phyloP scores from a whole-genome alignment of 2,113 vertebrate genomes.

The Oryzias javanicus region DNA sequence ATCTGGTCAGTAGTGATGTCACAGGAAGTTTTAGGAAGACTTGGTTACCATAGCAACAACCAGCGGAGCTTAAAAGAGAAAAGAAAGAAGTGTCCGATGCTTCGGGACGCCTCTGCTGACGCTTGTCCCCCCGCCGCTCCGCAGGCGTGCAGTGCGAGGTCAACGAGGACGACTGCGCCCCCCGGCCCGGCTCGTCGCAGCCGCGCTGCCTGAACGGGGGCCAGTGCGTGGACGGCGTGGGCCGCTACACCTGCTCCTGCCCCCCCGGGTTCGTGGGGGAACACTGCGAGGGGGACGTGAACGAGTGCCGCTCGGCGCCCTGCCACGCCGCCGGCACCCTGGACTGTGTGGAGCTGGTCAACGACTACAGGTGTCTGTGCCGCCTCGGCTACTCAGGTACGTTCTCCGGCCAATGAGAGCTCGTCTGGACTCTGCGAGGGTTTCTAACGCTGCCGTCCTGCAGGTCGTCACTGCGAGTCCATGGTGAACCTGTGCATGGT shows the following conservation, averaged over 20 bases:
- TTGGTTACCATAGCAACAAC: no score
- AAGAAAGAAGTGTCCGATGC: no score
- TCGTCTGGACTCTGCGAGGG: no score
- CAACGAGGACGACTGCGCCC: constrained; percentile 85
- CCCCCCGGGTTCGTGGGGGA: constrained; percentile 87
- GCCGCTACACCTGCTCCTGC: constrained; percentile 86
- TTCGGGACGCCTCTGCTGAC: neutral
- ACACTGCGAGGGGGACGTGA: constrained; percentile 91
- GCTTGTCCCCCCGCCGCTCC: neutral
- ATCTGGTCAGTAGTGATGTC: no score
- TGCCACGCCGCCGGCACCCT: constrained; percentile 84
- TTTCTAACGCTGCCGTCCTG: neutral
- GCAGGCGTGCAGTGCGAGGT: constrained; percentile 85
- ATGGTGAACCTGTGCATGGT: constrained; percentile 87
- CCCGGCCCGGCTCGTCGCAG: constrained; percentile 57
- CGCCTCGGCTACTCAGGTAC: constrained; percentile 89
- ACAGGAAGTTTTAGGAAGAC: no score
- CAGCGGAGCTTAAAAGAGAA: no score
- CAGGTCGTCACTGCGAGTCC: constrained; percentile 90
- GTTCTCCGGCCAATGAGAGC: no score
- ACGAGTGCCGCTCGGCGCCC: constrained; percentile 88
- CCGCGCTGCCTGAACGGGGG: constrained; percentile 87
- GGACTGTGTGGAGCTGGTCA: constrained; percentile 87
- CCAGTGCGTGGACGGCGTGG: constrained; percentile 86
- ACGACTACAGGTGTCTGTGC: constrained; percentile 87